Evolutionary conservation across 2,797 vertebrate species (phyloP).

Genomic region (Syndactyla subalaris): DNA sequence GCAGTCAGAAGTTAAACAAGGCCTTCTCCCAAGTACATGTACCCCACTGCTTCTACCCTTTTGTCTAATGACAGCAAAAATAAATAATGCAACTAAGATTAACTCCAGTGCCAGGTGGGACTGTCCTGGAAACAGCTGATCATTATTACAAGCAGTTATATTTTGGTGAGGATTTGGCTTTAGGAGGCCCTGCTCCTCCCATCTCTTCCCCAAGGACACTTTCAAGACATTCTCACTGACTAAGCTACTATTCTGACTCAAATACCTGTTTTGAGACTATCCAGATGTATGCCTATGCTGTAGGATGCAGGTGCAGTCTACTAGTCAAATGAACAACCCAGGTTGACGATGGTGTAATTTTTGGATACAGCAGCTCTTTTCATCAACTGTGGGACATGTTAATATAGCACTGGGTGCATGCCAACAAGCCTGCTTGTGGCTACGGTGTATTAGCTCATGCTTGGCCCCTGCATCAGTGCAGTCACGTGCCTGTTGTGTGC

Average conservation of each 20-base stretch:
- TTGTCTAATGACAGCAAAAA: not conserved
- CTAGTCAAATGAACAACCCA: not conserved
- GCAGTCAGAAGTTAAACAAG: not conserved
- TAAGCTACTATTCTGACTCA: not conserved
- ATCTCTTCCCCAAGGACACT: not conserved
- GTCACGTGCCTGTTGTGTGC: rapidly evolving
- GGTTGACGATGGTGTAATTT: not conserved
- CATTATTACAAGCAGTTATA: not conserved
- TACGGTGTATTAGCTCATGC: not conserved
- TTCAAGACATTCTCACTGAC: not conserved
- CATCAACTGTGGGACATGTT: not conserved
- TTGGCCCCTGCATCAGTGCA: not conserved
- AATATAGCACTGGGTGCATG: not conserved
- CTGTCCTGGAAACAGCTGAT: not conserved
- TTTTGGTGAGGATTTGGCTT: not conserved
- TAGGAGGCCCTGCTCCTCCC: not conserved
- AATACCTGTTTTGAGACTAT: not conserved
- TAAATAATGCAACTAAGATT: constrained; percentile 18
- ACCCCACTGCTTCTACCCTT: not conserved
- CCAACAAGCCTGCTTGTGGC: not conserved
- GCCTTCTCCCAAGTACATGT: not conserved
- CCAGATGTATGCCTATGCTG: not conserved
- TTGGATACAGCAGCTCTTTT: not conserved
- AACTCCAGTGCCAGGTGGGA: not conserved
- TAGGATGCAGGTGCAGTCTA: not conserved